Base-by-base conservation (phyloP, 2,113 vertebrate species). In the Malurus elegans region DNA sequence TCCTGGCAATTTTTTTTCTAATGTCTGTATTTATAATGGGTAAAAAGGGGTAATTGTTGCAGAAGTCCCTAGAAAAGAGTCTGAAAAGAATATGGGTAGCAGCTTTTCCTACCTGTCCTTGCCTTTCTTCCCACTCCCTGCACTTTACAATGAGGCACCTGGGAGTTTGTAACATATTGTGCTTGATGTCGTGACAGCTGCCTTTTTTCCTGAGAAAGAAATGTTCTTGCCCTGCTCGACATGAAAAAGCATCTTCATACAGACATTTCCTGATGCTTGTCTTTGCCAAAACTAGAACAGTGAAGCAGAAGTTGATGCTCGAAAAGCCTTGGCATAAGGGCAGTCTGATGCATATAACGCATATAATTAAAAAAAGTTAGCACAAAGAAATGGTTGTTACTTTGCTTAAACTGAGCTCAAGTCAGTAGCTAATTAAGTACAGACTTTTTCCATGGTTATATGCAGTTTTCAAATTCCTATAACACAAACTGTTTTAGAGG, bases 401-500 rank as follows among this genome's bases (percentile, higher is more conserved):
- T 97, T 95, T 93, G 75, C 90, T 96, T 88, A 88, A 57, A 96
- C 93, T 29, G 29, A 96, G 91, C 88, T 66, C 72, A 75, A 95
- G 95, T 96, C 86, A 93, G 95, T 92, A 92, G 94, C 96, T 98
- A 97, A 98, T 98, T 96, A 98, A 96, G 86, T 95, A 86, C 94
- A 96, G 97, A 95, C 83, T 96, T 95, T 96, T 92, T 95, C 92
- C 97, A 67, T 95, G 92, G 90, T 96, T 96, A 92, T 96, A 95
- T 76, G 95, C 96, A 96, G 95, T 97, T 97, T 98, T 97, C 83
- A 92, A 97, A 98, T 98, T 98, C 97, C 96, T 98, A 89, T 88
- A 97, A 98, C 94, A 97, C 97, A 97, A 97, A 98, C 92, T 95
- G 89, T 95, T 98, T 97, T 93, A 97, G 97, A 98, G 97, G 95